Conservation (phyloP, 2,888 invertebrate species). For the Oscheius sp. region DNA sequence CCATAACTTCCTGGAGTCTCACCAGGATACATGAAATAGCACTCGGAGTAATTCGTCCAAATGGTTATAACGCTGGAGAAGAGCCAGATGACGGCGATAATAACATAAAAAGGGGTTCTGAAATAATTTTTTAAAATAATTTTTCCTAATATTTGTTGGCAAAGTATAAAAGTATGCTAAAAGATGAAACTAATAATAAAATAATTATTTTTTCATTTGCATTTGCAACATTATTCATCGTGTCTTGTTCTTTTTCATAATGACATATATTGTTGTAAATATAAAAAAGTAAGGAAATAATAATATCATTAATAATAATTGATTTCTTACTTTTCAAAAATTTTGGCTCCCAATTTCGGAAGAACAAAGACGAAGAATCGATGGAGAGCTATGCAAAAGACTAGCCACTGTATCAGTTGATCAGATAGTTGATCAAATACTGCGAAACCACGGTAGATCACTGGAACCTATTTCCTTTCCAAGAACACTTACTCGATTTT, state of each 20-base stretch:
- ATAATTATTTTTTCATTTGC: no score
- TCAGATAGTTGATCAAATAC: background rate
- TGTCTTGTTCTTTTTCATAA: no score
- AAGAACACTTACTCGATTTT: no score
- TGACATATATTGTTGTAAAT: no score
- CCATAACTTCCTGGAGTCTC: background rate
- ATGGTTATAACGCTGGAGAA: background rate
- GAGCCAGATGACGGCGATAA: background rate
- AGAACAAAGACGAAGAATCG: background rate
- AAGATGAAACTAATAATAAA: no score
- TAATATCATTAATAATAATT: background rate
- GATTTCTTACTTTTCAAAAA: background rate
- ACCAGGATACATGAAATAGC: background rate
- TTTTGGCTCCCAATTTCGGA: background rate
- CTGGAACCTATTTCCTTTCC: background rate
- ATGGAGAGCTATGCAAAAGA: slow-evolving; percentile 8
- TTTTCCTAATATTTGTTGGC: no score
- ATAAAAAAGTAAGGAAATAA: background rate
- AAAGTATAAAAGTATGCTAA: no score
- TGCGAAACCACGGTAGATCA: background rate
- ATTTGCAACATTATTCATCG: no score
- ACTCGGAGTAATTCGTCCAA: background rate
- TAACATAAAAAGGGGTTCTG: background rate
- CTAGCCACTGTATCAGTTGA: background rate
- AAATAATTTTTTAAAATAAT: no score